A percentile compares a stretch with the other conserved stretches of the same genome.
Conservation (phyloP, 2,797 vertebrate species). For the Pantherophis vulpinus region DNA sequence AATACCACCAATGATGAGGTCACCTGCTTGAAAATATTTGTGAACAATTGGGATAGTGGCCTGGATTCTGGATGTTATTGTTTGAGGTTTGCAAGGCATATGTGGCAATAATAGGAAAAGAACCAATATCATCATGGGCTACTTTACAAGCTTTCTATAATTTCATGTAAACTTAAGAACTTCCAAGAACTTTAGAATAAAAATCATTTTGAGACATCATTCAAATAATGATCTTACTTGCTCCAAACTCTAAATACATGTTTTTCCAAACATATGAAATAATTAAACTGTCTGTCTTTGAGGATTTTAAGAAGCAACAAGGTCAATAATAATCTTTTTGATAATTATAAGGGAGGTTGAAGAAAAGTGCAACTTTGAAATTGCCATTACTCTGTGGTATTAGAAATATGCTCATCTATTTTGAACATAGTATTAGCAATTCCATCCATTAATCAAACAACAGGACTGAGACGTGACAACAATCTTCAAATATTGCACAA, state of each 20-base stretch:
- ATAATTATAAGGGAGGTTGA: not conserved
- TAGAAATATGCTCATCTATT: not conserved
- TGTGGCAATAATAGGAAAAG: too few species aligned
- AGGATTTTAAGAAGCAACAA: not conserved
- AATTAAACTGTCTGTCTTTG: not conserved
- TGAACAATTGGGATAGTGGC: not conserved
- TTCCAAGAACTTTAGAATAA: not conserved
- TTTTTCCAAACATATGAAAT: not conserved
- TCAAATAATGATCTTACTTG: not conserved
- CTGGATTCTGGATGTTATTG: too few species aligned
- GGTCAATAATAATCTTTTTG: not conserved
- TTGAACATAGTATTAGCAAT: not conserved
- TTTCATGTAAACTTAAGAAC: too few species aligned
- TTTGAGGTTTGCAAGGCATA: too few species aligned
- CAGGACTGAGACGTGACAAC: not conserved
- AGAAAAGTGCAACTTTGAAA: not conserved
- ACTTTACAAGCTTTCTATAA: too few species aligned
- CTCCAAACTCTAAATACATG: not conserved
- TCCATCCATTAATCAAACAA: not conserved
- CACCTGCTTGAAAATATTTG: not conserved
- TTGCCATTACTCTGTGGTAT: not conserved
- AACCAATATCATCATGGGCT: too few species aligned
- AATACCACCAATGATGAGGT: not conserved
- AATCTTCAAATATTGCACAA: not conserved
- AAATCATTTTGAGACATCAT: not conserved